Conservation (phyloP, 2,797 vertebrate species). For the Vipera latastei region DNA sequence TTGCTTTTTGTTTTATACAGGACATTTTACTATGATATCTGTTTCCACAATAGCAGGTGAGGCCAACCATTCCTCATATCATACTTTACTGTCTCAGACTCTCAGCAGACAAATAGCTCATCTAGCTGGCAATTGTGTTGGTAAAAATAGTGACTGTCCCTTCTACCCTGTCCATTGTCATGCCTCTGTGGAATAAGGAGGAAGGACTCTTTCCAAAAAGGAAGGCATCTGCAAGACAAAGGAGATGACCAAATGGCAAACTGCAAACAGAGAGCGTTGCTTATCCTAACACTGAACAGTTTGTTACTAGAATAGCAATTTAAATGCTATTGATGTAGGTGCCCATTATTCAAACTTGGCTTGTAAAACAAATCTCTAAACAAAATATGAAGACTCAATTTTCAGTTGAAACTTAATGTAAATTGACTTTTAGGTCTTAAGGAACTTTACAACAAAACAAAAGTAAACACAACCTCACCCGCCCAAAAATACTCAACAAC, state of each 20-base stretch:
- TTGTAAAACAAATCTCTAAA: background rate
- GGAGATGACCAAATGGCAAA: background rate
- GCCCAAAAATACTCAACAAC: background rate
- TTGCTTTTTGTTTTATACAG: background rate
- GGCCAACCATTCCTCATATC: slow-evolving; percentile 24
- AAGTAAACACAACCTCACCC: background rate
- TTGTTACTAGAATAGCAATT: background rate
- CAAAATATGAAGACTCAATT: background rate
- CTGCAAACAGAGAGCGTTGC: background rate
- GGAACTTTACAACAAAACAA: background rate
- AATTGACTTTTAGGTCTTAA: background rate
- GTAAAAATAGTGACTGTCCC: background rate
- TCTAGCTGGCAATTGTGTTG: background rate
- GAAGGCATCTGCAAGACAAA: background rate
- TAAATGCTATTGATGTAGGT: background rate
- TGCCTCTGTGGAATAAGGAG: background rate
- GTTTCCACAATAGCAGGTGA: slow-evolving; percentile 32
- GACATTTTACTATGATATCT: slow-evolving; percentile 45
- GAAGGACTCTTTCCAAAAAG: background rate
- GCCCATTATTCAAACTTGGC: background rate
- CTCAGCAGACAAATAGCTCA: slow-evolving; percentile 38
- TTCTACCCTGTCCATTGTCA: background rate
- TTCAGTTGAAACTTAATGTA: background rate
- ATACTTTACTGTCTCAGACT: slow-evolving; percentile 19
- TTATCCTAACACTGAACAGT: background rate